These are phyloP conservation scores for Drosophila funebris DNA, from an alignment of 1,140 invertebrate species.

Conservation along the genomic window DNA sequence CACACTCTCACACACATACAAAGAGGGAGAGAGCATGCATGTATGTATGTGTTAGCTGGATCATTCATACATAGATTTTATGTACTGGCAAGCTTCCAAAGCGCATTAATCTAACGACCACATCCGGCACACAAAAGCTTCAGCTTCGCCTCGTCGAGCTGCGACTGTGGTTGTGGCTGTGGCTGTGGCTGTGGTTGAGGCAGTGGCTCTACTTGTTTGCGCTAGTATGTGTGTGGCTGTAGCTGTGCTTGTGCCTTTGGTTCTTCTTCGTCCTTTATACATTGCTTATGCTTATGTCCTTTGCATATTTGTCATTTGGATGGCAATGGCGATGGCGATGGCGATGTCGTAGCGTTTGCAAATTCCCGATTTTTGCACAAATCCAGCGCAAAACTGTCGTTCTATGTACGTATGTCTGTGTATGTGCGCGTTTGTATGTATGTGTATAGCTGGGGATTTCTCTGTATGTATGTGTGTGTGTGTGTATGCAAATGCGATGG, in stretches of 20 bases:
- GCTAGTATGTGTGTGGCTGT: slow-evolving; percentile 11
- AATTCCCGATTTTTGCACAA: slow-evolving; percentile 74
- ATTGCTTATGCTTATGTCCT: slow-evolving; percentile 81
- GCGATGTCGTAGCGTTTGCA: slow-evolving; percentile 52
- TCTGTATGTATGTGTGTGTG: slow-evolving; percentile 6
- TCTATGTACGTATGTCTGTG: not conserved
- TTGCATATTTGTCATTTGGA: slow-evolving; percentile 78
- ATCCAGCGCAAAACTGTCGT: slow-evolving; percentile 34
- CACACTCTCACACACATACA: slow-evolving; percentile 13
- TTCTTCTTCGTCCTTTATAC: slow-evolving; percentile 40
- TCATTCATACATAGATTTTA: slow-evolving; percentile 75
- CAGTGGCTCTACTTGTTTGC: not conserved
- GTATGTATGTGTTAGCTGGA: slow-evolving; percentile 17
- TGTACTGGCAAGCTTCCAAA: slow-evolving; percentile 79
- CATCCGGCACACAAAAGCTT: slow-evolving; percentile 70
- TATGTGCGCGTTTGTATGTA: not conserved
- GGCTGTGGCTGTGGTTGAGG: not conserved
- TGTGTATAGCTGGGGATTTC: not conserved
- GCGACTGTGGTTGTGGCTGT: not conserved
- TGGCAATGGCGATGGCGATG: slow-evolving; percentile 39
- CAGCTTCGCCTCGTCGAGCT: slow-evolving; percentile 1
- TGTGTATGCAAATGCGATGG: slow-evolving; percentile 46
- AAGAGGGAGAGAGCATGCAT: slow-evolving; percentile 18
- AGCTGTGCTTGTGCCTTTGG: slow-evolving; percentile 25
- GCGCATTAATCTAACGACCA: slow-evolving; percentile 81